phyloP scores from a whole-genome alignment of 2,113 vertebrate genomes.

The Cyanoliseus patagonus region DNA sequence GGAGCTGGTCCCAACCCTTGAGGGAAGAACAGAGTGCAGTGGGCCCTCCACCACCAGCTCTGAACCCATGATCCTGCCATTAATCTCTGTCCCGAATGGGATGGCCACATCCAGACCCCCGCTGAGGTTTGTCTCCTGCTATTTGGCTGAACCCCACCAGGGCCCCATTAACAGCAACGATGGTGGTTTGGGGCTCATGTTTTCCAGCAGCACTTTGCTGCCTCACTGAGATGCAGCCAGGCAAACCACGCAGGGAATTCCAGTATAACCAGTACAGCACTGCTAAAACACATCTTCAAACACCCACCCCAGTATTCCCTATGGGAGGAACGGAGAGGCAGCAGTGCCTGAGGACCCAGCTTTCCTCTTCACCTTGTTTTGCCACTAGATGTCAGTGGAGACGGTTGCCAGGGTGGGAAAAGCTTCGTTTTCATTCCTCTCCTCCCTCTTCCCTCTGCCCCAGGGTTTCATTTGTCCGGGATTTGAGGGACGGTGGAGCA shows the following conservation, averaged over 20 bases:
- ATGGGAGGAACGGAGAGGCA: background rate
- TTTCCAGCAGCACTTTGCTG: background rate
- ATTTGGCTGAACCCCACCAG: too few species aligned
- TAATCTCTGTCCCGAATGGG: background rate
- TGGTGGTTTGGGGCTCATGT: fast-evolving
- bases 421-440: background rate
- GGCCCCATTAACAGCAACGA: fast-evolving
- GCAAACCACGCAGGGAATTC: background rate
- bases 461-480: background rate
- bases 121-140: background rate
- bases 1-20: background rate
- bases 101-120: background rate
- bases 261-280: background rate
- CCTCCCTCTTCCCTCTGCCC: background rate
- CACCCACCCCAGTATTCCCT: fast-evolving
- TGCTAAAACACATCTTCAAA: background rate
- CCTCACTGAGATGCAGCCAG: background rate
- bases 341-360: background rate
- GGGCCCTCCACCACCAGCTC: background rate
- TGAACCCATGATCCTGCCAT: background rate
- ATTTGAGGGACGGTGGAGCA: background rate
- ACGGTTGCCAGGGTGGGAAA: background rate
- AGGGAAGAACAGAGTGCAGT: background rate
- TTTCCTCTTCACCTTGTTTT: too few species aligned
- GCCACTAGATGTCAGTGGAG: constrained; percentile 60